phyloP scores from a whole-genome alignment of 2,888 invertebrate genomes.

The Pasiphila rectangulata region DNA sequence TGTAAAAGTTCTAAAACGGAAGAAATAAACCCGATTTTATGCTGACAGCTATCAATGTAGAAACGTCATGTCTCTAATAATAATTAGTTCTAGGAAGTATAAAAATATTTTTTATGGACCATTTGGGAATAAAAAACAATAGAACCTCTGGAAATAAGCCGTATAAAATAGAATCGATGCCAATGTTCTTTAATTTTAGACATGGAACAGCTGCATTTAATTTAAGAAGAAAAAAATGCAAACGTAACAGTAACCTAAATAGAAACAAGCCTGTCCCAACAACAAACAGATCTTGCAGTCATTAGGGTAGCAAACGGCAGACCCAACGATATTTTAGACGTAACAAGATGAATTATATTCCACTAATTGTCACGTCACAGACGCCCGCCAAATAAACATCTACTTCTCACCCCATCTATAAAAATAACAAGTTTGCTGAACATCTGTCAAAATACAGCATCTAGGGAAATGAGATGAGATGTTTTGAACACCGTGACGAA shows the following conservation, averaged over 20 bases:
- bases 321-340: conserved; percentile 19
- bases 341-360: conserved; percentile 29
- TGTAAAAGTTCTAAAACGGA: too few relatives aligned
- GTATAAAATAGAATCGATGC: too few relatives aligned
- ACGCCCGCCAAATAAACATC: conserved; percentile 43
- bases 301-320: conserved; percentile 4
- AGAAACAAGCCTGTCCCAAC: conserved; percentile 3
- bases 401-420: conserved; percentile 43
- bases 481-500: background rate
- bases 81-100: too few relatives aligned
- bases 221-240: too few relatives aligned
- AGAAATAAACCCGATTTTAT: too few relatives aligned
- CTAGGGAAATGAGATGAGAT: conserved; percentile 1
- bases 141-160: too few relatives aligned
- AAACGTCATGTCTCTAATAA: too few relatives aligned
- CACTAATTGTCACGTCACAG: conserved; percentile 38
- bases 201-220: too few relatives aligned
- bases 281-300: conserved; percentile 5
- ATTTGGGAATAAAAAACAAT: too few relatives aligned
- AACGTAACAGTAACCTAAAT: background rate
- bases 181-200: too few relatives aligned
- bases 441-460: conserved; percentile 62
- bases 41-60: too few relatives aligned
- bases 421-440: conserved; percentile 55
- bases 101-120: too few relatives aligned